phyloP scores from a whole-genome alignment of 1,140 invertebrate genomes.

The Popillia japonica region DNA sequence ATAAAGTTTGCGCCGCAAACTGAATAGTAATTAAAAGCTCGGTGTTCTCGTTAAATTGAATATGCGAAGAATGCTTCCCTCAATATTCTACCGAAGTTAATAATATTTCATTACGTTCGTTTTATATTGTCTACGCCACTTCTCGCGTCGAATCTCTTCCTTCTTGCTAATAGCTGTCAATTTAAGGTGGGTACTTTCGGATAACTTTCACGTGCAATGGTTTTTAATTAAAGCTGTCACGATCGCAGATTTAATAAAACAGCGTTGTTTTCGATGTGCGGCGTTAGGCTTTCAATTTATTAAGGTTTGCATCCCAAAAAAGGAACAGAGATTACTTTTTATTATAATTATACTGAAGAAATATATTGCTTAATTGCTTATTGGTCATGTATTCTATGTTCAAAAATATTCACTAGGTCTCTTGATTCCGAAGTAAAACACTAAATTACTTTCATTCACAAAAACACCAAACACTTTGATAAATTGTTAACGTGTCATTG shows the following conservation, averaged over 20 bases:
- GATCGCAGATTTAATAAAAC: conserved; percentile 1
- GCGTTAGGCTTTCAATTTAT: too few relatives aligned
- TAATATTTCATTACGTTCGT: conserved; percentile 7
- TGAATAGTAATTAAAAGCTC: conserved; percentile 3
- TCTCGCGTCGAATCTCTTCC: neutral
- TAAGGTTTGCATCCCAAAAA: too few relatives aligned
- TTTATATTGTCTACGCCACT: conserved; percentile 6
- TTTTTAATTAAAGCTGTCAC: conserved; percentile 7
- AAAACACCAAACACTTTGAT: too few relatives aligned
- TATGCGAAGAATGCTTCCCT: neutral
- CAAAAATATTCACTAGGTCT: too few relatives aligned
- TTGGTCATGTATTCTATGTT: too few relatives aligned
- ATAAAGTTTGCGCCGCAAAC: neutral
- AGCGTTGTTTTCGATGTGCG: too few relatives aligned
- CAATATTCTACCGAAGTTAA: neutral
- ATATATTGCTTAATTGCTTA: too few relatives aligned
- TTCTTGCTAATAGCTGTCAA: neutral
- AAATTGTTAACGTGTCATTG: too few relatives aligned
- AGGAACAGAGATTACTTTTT: too few relatives aligned
- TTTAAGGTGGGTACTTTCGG: neutral
- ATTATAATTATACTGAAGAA: too few relatives aligned
- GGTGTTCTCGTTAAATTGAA: neutral
- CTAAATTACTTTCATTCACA: too few relatives aligned
- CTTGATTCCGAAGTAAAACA: too few relatives aligned
- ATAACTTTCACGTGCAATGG: neutral